These are phyloP conservation scores for Drosophila bifasciata DNA, from an alignment of 1,140 invertebrate genomes.

Conservation along the genomic window DNA sequence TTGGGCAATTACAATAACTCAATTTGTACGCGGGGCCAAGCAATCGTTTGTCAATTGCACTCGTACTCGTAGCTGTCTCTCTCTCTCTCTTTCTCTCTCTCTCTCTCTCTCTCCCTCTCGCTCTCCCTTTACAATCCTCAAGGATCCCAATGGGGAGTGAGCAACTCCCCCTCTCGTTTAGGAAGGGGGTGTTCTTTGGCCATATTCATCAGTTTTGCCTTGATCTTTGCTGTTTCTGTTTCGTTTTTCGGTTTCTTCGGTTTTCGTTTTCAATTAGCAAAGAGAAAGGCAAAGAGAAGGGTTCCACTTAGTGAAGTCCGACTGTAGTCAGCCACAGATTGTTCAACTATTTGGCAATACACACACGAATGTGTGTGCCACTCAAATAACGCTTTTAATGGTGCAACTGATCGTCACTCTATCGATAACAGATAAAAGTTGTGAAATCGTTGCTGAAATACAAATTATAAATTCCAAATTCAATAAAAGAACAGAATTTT, in stretches of 20 bases:
- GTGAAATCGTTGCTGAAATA: no score
- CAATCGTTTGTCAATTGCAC: constrained; percentile 67
- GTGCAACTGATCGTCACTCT: no score
- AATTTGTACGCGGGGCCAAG: constrained; percentile 74
- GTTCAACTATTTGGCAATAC: constrained; percentile 33
- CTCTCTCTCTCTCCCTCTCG: background rate
- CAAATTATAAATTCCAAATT: no score
- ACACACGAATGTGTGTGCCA: background rate
- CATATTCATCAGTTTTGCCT: no score
- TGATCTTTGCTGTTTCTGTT: constrained; percentile 19
- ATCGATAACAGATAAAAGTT: no score
- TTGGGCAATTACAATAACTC: constrained; percentile 80
- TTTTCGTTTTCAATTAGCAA: constrained; percentile 64
- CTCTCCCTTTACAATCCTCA: constrained; percentile 1
- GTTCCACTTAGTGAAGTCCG: constrained; percentile 38
- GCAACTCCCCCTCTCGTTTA: no score
- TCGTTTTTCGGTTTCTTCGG: no score
- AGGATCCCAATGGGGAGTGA: constrained; percentile 1
- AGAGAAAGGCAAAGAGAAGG: constrained; percentile 72
- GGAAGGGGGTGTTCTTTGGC: no score
- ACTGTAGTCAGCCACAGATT: constrained; percentile 25
- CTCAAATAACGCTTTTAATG: no score
- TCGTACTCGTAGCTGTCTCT: background rate
- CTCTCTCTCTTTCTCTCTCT: background rate
- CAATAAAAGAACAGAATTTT: no score